These are phyloP conservation scores for Recurvirostra avosetta DNA, from an alignment of 2,113 vertebrate species.

Conservation along the genomic window DNA sequence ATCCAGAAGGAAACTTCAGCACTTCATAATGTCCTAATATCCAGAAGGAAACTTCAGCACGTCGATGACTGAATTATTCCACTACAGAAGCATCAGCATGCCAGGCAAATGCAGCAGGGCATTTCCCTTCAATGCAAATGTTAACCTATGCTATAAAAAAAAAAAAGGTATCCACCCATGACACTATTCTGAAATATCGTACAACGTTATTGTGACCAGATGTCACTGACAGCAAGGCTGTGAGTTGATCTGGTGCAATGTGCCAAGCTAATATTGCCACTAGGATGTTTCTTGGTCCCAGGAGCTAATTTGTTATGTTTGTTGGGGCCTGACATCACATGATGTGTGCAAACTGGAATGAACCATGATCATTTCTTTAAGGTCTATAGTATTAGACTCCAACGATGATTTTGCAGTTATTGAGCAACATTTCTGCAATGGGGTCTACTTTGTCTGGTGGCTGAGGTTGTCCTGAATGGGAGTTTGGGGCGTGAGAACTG, in stretches of 20 bases:
- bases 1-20: too few species aligned
- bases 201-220: rapidly evolving
- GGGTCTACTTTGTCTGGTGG: neutral
- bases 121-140: neutral
- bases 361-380: neutral
- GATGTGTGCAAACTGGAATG: neutral
- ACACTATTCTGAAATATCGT: neutral
- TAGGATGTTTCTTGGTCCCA: too few species aligned
- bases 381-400: neutral
- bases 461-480: neutral
- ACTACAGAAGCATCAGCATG: neutral
- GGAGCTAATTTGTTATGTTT: neutral
- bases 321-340: neutral
- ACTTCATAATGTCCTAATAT: neutral
- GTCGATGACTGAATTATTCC: neutral
- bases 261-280: neutral
- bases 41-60: neutral
- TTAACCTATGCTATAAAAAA: neutral
- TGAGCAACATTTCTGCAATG: neutral
- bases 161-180: neutral
- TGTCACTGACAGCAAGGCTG: neutral
- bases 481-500: neutral
- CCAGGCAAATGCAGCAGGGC: neutral
- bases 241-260: neutral
- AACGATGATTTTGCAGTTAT: neutral